phyloP scores from a whole-genome alignment of 1,140 invertebrate species.

The Physella acuta region DNA sequence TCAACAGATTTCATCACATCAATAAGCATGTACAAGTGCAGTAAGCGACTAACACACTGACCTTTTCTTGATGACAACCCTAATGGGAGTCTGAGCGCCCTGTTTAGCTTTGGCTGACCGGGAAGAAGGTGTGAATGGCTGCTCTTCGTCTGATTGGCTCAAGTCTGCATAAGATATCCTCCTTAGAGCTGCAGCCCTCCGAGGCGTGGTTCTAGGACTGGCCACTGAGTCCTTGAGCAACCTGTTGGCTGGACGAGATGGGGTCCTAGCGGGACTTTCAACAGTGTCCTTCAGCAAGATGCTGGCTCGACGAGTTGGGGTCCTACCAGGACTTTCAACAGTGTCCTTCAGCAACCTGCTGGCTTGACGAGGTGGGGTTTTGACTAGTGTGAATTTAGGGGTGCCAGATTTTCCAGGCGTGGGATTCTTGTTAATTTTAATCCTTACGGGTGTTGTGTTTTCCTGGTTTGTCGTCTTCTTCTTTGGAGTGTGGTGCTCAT shows the following conservation, averaged over 20 bases:
- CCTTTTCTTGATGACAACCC: no score
- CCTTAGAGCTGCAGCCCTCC: constrained; percentile 1
- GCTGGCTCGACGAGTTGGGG: background rate
- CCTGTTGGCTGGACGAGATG: background rate
- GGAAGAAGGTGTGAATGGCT: no score
- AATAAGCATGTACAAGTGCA: no score
- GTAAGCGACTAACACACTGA: no score
- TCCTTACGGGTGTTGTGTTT: background rate
- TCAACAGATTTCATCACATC: no score
- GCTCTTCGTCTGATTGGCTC: background rate
- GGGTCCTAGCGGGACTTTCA: background rate
- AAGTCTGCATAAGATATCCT: constrained; percentile 11
- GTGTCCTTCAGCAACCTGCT: no score
- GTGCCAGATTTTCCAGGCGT: background rate
- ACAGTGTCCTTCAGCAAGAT: no score
- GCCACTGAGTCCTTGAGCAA: background rate
- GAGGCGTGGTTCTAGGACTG: background rate
- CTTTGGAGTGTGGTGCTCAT: background rate
- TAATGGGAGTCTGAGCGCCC: no score
- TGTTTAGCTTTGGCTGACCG: no score
- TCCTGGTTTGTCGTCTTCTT: background rate
- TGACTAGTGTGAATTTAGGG: no score
- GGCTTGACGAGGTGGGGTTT: background rate
- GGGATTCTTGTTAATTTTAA: background rate
- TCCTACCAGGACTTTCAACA: background rate